phyloP scores from a whole-genome alignment of 2,113 vertebrate genomes.

The Lepidothrix coronata region DNA sequence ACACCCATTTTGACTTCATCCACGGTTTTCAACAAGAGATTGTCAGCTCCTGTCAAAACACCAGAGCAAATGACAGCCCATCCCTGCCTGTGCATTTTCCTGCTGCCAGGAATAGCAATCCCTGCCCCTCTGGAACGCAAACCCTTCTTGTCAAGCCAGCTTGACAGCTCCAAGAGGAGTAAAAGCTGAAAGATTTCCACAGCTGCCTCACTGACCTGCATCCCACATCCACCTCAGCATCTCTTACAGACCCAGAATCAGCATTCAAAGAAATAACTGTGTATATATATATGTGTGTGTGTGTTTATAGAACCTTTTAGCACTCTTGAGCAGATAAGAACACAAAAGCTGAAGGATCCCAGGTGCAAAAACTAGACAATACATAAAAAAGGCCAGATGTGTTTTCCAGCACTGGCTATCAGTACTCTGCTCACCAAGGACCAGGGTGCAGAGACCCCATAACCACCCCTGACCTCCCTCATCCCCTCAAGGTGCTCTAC shows the following conservation, averaged over 20 bases:
- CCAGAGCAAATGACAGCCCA: not conserved
- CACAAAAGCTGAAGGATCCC: not conserved
- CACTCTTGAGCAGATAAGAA: not conserved
- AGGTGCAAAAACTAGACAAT: not conserved
- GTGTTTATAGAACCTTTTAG: accelerated
- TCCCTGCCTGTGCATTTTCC: not conserved
- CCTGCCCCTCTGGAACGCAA: not conserved
- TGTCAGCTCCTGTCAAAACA: not conserved
- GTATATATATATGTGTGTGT: accelerated
- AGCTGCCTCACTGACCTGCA: not conserved
- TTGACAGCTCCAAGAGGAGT: not conserved
- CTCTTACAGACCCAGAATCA: not conserved
- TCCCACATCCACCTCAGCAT: accelerated
- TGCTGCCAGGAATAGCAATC: not conserved
- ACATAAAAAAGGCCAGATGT: not conserved
- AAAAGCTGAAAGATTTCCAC: not conserved
- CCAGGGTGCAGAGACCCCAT: not conserved
- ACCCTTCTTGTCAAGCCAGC: not conserved
- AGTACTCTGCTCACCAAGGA: accelerated
- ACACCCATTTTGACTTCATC: not conserved
- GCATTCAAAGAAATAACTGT: not conserved
- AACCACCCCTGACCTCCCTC: not conserved
- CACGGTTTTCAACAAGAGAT: not conserved
- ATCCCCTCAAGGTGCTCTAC: accelerated
- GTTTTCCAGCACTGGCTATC: not conserved